phyloP scores from a whole-genome alignment of 2,113 vertebrate species.

The Myotis brandtii region DNA sequence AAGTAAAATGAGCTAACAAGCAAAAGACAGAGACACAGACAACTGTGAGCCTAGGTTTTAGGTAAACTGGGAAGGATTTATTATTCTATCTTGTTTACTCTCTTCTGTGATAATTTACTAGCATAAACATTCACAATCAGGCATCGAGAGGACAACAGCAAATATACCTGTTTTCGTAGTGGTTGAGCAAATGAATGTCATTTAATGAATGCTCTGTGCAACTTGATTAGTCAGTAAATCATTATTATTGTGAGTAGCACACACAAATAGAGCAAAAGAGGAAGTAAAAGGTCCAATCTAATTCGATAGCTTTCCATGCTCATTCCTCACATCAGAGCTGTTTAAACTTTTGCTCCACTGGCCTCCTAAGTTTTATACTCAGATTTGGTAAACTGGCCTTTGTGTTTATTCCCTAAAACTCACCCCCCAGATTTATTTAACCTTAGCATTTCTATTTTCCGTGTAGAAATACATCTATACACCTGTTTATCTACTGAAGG shows the following conservation, averaged over 20 bases:
- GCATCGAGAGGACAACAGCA: background rate
- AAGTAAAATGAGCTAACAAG: background rate
- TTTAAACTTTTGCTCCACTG: background rate
- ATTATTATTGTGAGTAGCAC: background rate
- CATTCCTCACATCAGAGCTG: background rate
- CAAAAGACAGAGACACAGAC: background rate
- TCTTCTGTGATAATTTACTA: background rate
- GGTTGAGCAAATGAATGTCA: background rate
- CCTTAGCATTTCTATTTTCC: background rate
- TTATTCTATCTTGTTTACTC: background rate
- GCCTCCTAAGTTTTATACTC: background rate
- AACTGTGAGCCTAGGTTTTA: background rate
- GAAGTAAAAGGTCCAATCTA: background rate
- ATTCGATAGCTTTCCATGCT: background rate
- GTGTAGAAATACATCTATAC: background rate
- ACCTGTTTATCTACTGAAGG: background rate
- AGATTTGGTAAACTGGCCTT: background rate
- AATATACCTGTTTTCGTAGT: background rate
- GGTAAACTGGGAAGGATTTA: background rate
- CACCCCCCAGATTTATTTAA: background rate
- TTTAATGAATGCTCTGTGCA: constrained; percentile 23
- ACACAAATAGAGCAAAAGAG: background rate
- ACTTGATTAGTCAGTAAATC: background rate
- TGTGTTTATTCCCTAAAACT: background rate
- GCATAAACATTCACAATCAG: background rate